These are phyloP conservation scores for Salvelinus namaycush DNA, from an alignment of 2,113 vertebrate species.

Conservation along the genomic window DNA sequence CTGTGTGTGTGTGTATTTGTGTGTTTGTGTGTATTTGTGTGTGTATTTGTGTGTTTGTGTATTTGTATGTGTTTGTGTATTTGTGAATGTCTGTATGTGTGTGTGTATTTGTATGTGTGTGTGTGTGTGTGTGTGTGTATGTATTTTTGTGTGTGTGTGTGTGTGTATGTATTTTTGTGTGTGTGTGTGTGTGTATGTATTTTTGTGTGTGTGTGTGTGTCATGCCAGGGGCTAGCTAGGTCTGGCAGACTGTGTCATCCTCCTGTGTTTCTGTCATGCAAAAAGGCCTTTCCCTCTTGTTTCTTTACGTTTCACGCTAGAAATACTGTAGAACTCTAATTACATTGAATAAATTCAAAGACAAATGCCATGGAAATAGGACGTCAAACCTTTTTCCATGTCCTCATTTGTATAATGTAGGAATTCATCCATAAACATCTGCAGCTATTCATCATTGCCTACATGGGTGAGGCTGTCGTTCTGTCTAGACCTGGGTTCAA, in stretches of 20 bases:
- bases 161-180: no score
- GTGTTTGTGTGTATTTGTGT: background rate
- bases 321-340: background rate
- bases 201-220: background rate
- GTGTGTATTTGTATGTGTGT: no score
- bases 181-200: accelerated
- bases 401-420: no score
- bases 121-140: no score
- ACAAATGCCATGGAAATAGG: background rate
- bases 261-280: constrained; percentile 15
- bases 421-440: no score
- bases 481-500: no score
- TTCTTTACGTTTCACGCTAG: background rate
- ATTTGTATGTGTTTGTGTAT: no score
- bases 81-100: no score
- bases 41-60: no score
- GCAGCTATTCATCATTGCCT: no score
- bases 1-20: constrained; percentile 5
- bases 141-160: no score
- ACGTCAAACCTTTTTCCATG: background rate
- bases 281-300: background rate
- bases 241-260: background rate
- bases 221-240: constrained; percentile 1
- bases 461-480: no score
- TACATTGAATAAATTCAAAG: constrained; percentile 7